These are phyloP conservation scores for Rhineura floridana DNA, from an alignment of 2,113 vertebrate species.

Conservation along the genomic window DNA sequence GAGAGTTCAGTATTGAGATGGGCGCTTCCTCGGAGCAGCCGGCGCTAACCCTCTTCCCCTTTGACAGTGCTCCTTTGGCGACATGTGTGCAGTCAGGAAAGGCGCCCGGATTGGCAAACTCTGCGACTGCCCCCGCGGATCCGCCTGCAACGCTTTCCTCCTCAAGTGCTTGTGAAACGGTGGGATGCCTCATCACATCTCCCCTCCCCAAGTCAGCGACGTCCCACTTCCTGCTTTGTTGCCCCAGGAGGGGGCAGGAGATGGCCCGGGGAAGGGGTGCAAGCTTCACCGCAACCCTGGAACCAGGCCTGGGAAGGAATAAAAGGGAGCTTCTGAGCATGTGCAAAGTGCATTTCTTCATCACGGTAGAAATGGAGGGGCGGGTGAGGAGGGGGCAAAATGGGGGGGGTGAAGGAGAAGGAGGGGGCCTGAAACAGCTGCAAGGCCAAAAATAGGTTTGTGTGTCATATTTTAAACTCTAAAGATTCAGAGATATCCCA, in stretches of 20 bases:
- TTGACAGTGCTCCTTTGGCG: slow-evolving; percentile 67
- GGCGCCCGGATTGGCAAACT: slow-evolving; percentile 82
- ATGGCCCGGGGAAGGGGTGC: background rate
- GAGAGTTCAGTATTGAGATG: too few relatives aligned
- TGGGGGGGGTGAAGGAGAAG: background rate
- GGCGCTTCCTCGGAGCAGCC: too few relatives aligned
- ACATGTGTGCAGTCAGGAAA: slow-evolving; percentile 81
- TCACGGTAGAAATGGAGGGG: background rate
- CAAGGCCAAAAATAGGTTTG: background rate
- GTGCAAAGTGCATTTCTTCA: background rate
- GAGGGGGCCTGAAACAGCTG: background rate
- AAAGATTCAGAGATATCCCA: background rate
- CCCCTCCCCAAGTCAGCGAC: background rate
- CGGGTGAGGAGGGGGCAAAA: background rate
- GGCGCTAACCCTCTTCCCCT: too few relatives aligned
- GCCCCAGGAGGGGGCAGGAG: background rate
- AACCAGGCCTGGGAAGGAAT: background rate
- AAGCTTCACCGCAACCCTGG: background rate
- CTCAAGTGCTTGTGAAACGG: slow-evolving; percentile 80
- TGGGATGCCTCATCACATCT: rapidly evolving
- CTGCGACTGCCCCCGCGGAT: slow-evolving; percentile 81
- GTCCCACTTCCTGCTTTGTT: background rate
- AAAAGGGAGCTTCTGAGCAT: slow-evolving; percentile 15
- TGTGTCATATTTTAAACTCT: background rate
- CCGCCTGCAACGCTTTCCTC: slow-evolving; percentile 83